Evolutionary conservation across 2,113 vertebrate species (phyloP), one percentile per base, ranked within the genome.

Genomic region (Erythrocercus mccallii): DNA sequence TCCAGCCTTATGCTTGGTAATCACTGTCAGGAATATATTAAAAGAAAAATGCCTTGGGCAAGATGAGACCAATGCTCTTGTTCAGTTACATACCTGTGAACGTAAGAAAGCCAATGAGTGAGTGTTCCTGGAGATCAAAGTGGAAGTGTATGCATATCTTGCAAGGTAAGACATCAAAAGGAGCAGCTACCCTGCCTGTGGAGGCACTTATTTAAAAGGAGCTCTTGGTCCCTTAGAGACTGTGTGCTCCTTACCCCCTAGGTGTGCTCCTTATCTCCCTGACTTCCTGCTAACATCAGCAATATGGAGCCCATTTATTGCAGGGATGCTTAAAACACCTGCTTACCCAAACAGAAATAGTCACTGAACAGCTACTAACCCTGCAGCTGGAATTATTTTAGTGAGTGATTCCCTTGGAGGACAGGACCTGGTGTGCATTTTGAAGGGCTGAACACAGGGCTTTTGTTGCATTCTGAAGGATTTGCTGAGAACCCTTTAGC

Each of bases 71-170:
- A 54, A 7, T 68, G 54, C 40, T 90, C 6, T 71, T 80, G 57
- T 74, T 92, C 62, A 45, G 22, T 66, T 45, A 30, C 35, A 70
- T 86, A 66, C 77, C 56, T 58, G 54, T 28, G 69, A 81, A 71
- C 38, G 89, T 48, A 35, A 57, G 77, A 74, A 86, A 51, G 47
- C 57, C 5, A 17, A 2, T 31, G 79, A 94, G 54, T 60, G 61
- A 88, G 54, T 15, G 7, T 86, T 91, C 45, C 71, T 88, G 30
- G 85, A 90, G 71, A 86, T 95, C 80, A 86, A 94, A 95, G 91
- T 44, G 40, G n/a, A 77, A 48, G 14, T 37, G 21, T 35, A 4
- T 74, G 56, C 35, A 2, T 84, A 70, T 92, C 72, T 94, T 58
- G 37, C 64, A 86, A 89, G 60, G 64, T 66, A 42, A 89, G 51